These are phyloP conservation scores for Hylomyscus alleni DNA, from an alignment of 2,797 vertebrate species.

Conservation along the genomic window DNA sequence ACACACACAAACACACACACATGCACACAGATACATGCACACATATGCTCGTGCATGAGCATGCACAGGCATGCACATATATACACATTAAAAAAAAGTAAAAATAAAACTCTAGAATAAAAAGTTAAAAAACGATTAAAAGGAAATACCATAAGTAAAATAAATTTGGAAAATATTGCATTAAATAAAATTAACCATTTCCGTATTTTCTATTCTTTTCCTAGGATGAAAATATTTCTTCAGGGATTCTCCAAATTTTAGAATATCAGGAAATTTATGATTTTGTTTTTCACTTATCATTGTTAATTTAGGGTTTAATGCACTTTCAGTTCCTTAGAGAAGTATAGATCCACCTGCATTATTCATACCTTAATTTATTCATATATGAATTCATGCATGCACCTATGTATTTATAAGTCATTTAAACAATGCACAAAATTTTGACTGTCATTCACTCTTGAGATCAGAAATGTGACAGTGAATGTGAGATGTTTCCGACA, in stretches of 20 bases:
- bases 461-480: not conserved
- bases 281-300: not conserved
- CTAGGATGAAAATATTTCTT: not conserved
- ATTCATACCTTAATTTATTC: not conserved
- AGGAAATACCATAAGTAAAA: not conserved
- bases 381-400: not conserved
- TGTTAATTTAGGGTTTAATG: conserved; percentile 10
- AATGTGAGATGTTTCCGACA: not conserved
- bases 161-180: not conserved
- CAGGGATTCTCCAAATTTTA: not conserved
- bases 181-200: not conserved
- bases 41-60: accelerated
- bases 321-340: not conserved
- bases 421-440: not conserved
- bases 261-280: not conserved
- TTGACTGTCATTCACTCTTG: not conserved
- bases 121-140: too few species aligned
- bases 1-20: too few species aligned
- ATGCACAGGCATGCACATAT: not conserved
- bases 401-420: not conserved
- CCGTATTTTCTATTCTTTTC: not conserved
- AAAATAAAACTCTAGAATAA: not conserved
- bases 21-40: too few species aligned
- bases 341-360: not conserved
- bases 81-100: not conserved